These are phyloP conservation scores for Plagiodera versicolora DNA, from an alignment of 2,888 invertebrate species.

Conservation along the genomic window DNA sequence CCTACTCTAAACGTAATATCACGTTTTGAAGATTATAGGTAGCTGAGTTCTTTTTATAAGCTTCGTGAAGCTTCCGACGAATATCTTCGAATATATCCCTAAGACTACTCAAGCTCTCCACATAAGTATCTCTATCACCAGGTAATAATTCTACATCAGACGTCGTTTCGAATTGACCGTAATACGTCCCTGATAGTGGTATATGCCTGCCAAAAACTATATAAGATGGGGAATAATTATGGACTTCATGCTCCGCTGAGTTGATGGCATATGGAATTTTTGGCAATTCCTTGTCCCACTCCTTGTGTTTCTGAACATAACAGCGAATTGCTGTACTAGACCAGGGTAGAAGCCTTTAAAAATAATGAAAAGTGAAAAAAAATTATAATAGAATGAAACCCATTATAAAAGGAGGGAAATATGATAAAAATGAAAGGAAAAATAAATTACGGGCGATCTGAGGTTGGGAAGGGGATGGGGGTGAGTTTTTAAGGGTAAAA, in stretches of 20 bases:
- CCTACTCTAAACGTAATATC: neutral
- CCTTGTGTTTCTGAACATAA: constrained; percentile 25
- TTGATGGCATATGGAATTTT: constrained; percentile 37
- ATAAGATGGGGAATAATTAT: constrained; percentile 34
- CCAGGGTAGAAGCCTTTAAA: no score
- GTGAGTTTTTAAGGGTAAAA: no score
- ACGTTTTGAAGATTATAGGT: neutral
- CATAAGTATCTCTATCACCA: neutral
- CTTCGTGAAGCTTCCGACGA: neutral
- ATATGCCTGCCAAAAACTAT: constrained; percentile 23
- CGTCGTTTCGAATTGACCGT: neutral
- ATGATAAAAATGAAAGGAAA: no score
- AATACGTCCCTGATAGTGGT: constrained; percentile 2
- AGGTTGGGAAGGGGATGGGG: no score
- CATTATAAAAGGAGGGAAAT: no score
- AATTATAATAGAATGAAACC: no score
- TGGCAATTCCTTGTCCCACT: constrained; percentile 37
- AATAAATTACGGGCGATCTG: no score
- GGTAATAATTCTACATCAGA: neutral
- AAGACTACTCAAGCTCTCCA: neutral
- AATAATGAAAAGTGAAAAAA: no score
- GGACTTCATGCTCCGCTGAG: constrained; percentile 36
- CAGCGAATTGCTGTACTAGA: constrained; percentile 35
- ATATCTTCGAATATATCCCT: neutral
- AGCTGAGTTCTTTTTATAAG: neutral